phyloP scores from a whole-genome alignment of 1,140 invertebrate species.

The Arctopsyche grandis region DNA sequence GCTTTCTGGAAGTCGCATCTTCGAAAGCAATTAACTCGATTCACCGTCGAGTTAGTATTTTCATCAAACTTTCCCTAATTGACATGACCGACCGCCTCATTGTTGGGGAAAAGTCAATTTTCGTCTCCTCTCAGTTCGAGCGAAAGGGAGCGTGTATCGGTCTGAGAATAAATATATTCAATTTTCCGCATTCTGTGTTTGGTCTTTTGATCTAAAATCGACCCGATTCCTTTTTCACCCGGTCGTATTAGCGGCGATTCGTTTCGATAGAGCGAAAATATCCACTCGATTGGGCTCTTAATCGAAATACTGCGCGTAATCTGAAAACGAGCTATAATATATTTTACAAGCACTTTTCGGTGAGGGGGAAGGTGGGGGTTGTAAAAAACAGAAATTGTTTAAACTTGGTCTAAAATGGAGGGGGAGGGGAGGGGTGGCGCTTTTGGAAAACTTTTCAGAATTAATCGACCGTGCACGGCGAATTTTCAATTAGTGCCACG shows the following conservation, averaged over 20 bases:
- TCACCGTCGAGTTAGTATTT: too few species aligned
- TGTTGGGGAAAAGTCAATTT: neutral
- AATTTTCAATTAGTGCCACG: too few species aligned
- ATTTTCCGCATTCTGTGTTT: neutral
- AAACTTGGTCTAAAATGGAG: neutral
- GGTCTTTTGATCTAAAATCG: neutral
- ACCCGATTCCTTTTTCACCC: neutral
- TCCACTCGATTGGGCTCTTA: conserved; percentile 7
- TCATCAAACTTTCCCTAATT: too few species aligned
- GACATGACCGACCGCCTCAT: too few species aligned
- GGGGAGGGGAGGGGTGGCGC: neutral
- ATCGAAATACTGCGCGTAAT: conserved; percentile 11
- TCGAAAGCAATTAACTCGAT: too few species aligned
- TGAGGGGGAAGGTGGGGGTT: neutral
- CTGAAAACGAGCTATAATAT: neutral
- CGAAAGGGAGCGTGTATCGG: too few species aligned
- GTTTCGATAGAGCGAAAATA: conserved; percentile 15
- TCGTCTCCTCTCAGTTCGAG: neutral
- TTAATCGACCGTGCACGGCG: neutral
- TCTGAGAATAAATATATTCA: neutral
- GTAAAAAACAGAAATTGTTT: neutral
- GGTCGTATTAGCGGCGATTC: conserved; percentile 9
- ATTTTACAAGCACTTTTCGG: neutral
- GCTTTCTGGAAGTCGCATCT: too few species aligned
- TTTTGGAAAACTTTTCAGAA: neutral